phyloP scores from a whole-genome alignment of 2,888 invertebrate species.

The Sphecodes monilicornis region DNA sequence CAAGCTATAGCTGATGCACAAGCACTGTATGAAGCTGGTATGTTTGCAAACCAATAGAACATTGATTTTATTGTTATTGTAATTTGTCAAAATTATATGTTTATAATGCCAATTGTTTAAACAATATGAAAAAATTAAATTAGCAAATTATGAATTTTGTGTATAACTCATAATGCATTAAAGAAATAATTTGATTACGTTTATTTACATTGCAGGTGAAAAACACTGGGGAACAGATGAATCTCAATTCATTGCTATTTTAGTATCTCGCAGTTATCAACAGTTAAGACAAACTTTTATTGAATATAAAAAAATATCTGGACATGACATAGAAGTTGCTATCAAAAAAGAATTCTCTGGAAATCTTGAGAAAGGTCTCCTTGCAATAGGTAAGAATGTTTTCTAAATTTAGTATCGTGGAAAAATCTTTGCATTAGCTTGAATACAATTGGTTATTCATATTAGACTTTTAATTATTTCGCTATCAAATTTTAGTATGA shows the following conservation, averaged over 20 bases:
- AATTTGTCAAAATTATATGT: not conserved
- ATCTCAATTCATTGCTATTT: constrained; percentile 93
- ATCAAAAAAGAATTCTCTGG: constrained; percentile 96
- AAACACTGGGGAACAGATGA: constrained; percentile 96
- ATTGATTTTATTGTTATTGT: not conserved
- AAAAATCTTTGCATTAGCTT: constrained; percentile 8
- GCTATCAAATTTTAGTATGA: not conserved
- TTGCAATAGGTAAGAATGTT: constrained; percentile 90
- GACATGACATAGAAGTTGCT: constrained; percentile 93
- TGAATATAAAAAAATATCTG: constrained; percentile 93
- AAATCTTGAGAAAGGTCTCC: constrained; percentile 92
- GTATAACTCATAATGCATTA: not conserved
- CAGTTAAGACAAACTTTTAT: constrained; percentile 94
- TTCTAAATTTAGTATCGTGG: not conserved
- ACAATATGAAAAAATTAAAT: not conserved
- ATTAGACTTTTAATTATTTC: too few species aligned
- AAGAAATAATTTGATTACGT: constrained; percentile 12
- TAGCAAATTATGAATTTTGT: not conserved
- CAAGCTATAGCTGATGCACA: constrained; percentile 94
- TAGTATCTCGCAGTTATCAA: constrained; percentile 95
- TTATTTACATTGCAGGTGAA: constrained; percentile 85
- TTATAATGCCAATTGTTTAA: not conserved
- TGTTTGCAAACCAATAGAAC: constrained; percentile 13
- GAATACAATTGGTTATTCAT: too few species aligned
- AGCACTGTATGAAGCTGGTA: constrained; percentile 89